Evolutionary conservation across 2,113 vertebrate genomes (phyloP).

Genomic region (Ramphastos sulfuratus): DNA sequence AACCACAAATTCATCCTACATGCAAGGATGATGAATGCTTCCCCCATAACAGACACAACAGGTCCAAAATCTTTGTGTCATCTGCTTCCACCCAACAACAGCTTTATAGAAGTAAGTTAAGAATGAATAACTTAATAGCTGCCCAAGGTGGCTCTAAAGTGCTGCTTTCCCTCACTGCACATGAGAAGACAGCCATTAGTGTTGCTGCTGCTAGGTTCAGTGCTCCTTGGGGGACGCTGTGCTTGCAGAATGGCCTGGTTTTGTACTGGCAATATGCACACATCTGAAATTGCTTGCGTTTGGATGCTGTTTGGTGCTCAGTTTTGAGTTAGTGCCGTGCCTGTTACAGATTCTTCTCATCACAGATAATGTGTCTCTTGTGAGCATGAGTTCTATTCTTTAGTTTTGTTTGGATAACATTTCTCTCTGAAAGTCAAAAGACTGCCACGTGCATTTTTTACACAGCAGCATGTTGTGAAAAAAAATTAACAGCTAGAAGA

Average conservation of each 20-base stretch:
- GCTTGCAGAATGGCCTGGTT: constrained; percentile 53
- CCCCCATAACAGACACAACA: not conserved
- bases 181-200: constrained; percentile 64
- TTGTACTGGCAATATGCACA: constrained; percentile 37
- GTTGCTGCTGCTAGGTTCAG: constrained; percentile 55
- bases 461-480: constrained; percentile 7
- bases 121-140: constrained; percentile 55
- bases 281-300: constrained; percentile 53
- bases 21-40: not conserved
- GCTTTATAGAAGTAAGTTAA: constrained; percentile 47
- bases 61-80: not conserved
- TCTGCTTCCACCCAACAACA: constrained; percentile 45
- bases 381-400: constrained; percentile 29
- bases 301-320: constrained; percentile 40
- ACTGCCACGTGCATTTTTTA: constrained; percentile 23
- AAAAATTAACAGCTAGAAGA: constrained; percentile 17
- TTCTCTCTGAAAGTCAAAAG: constrained; percentile 7
- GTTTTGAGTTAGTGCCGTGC: constrained; percentile 56
- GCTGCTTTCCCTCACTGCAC: constrained; percentile 30
- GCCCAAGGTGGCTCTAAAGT: constrained; percentile 61
- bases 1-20: not conserved
- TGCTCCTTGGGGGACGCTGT: constrained; percentile 44
- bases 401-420: constrained; percentile 58
- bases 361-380: constrained; percentile 25
- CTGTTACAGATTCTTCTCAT: constrained; percentile 64